phyloP scores from a whole-genome alignment of 64 coral and sea anemone species.

The Pachyseris speciosa region DNA sequence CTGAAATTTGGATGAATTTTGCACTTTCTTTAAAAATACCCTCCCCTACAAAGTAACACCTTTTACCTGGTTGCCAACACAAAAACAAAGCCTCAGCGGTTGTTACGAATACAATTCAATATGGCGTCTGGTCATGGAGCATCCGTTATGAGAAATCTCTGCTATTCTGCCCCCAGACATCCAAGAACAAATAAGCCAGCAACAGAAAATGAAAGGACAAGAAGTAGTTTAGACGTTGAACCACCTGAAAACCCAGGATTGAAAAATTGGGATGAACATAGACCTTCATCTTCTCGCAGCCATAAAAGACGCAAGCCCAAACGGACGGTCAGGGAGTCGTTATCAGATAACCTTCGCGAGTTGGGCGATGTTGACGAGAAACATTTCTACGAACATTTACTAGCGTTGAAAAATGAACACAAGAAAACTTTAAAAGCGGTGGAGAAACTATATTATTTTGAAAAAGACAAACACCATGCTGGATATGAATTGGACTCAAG shows the following conservation, averaged over 20 bases:
- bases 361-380: slow-evolving; percentile 76
- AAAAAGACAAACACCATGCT: slow-evolving; percentile 64
- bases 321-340: slow-evolving; percentile 33
- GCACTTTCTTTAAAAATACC: neutral
- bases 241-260: neutral
- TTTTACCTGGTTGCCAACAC: slow-evolving; percentile 32
- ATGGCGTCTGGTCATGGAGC: slow-evolving; percentile 93
- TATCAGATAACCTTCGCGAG: slow-evolving; percentile 75
- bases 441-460: slow-evolving; percentile 90
- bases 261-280: slow-evolving; percentile 6
- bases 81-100: slow-evolving; percentile 21
- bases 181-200: slow-evolving; percentile 92
- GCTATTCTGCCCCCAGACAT: slow-evolving; percentile 94
- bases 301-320: slow-evolving; percentile 29
- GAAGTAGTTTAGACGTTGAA: slow-evolving; percentile 61
- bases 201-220: slow-evolving; percentile 84
- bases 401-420: slow-evolving; percentile 90
- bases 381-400: slow-evolving; percentile 90
- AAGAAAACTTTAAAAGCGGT: slow-evolving; percentile 91
- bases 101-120: slow-evolving; percentile 63
- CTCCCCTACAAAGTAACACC: neutral
- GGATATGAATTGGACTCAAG: slow-evolving; percentile 87
- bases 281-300: slow-evolving; percentile 38
- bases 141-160: slow-evolving; percentile 89
- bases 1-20: neutral